Conservation (phyloP, 2,888 invertebrate genomes). For the Seladonia tumulorum region DNA sequence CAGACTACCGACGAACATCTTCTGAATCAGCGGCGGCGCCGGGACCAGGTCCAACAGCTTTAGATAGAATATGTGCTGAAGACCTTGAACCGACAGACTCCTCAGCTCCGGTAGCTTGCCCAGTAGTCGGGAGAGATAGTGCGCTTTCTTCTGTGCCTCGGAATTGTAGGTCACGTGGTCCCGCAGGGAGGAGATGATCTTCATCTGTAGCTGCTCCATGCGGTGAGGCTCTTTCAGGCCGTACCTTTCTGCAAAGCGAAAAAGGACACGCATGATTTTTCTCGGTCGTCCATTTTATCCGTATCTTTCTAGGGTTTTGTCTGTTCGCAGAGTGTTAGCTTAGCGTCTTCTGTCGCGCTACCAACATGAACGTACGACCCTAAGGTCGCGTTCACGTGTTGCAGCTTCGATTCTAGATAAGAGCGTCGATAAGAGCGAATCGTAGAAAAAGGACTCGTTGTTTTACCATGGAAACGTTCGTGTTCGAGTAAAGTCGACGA, state of each 20-base stretch:
- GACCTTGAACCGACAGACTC: slow-evolving; percentile 96
- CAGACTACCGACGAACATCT: slow-evolving; percentile 97
- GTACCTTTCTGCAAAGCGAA: slow-evolving; percentile 86
- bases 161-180: slow-evolving; percentile 98
- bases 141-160: slow-evolving; percentile 94
- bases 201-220: slow-evolving; percentile 98
- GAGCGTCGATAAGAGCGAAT: too few species aligned
- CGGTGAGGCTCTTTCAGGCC: slow-evolving; percentile 96
- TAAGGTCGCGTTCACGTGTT: too few species aligned
- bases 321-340: too few species aligned
- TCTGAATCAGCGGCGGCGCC: slow-evolving; percentile 96
- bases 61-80: slow-evolving; percentile 97
- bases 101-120: slow-evolving; percentile 97
- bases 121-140: slow-evolving; percentile 96
- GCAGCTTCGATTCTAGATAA: too few species aligned
- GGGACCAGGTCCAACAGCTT: slow-evolving; percentile 96
- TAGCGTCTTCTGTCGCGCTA: too few species aligned
- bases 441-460: too few species aligned
- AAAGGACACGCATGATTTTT: not conserved
- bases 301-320: too few species aligned
- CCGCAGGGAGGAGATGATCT: slow-evolving; percentile 96
- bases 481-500: too few species aligned
- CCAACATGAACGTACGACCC: too few species aligned
- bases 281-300: too few species aligned
- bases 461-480: too few species aligned